Evolutionary conservation across 2,888 invertebrate genomes (phyloP), one percentile per base, ranked within the genome.

Genomic region (Drosophila mimica): DNA sequence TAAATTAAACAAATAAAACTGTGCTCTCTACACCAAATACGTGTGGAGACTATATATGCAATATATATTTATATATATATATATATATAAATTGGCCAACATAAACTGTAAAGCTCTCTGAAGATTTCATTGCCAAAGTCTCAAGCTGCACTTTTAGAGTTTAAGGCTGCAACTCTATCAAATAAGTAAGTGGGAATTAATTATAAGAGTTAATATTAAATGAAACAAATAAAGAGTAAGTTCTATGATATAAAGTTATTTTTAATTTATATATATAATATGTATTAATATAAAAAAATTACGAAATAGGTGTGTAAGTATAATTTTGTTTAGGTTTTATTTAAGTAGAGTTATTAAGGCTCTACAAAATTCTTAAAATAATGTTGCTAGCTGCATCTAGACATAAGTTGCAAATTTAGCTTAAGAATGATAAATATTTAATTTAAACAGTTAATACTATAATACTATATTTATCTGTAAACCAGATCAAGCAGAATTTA

Each of bases 1-100:
- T 78, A 78, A 81, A 78, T 81, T 78, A 71, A 72, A 76, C 57
- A 63, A 71, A 48, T 67, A 51, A 61, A 34, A 11, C 28, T 33
- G 51, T 33, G 51, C 36, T 48, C n/a, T 6, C 15, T 38, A n/a
- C 8, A 20, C 34, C 46, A 46, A 46, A 46, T 57, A 40, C 13
- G 13, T 38, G 30, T 25, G n/a, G 25, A 2, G 15, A 25, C 25
- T 15, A 46, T 1, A 46, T 28, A 25, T 25, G 25, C 3, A 25
- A 25, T 25, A 25, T 28, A 15, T 28, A 46, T 43, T 11, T 20
- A 13, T 43, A 6, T 20, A 6, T 6, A 5, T 6, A 46, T 15
- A 46, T 8, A 46, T 46, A 4, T 7, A 25, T 1, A 4, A 28
- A 25, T 46, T 43, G 20, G 43, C 43, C 20, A 43, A 11, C 5